phyloP scores from a whole-genome alignment of 2,797 vertebrate species.

The Poecilia gillii region DNA sequence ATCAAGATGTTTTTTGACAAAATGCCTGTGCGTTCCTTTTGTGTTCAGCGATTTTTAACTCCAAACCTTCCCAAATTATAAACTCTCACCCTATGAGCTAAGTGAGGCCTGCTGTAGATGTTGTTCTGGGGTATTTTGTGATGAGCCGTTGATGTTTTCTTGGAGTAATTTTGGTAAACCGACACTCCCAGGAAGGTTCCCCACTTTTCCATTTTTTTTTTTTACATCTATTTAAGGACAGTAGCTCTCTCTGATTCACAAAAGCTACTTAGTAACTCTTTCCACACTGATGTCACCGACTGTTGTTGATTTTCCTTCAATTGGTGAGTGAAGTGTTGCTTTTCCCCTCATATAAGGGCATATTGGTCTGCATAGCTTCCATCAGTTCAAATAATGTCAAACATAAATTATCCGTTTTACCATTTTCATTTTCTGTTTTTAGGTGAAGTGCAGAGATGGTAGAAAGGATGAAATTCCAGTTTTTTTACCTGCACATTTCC shows the following conservation, averaged over 20 bases:
- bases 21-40: not conserved
- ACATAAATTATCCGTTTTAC: not conserved
- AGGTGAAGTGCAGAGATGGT: not conserved
- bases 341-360: not conserved
- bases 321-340: not conserved
- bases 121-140: not conserved
- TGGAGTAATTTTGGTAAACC: not conserved
- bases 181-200: not conserved
- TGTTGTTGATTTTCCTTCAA: not conserved
- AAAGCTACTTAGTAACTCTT: not conserved
- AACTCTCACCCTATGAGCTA: not conserved
- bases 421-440: not conserved
- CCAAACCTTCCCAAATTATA: not conserved
- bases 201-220: not conserved
- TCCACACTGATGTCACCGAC: not conserved
- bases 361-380: too few relatives aligned
- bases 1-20: not conserved
- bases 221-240: not conserved
- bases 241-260: not conserved
- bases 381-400: not conserved
- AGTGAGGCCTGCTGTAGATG: not conserved
- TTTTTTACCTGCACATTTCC: slow-evolving; percentile 83
- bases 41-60: not conserved
- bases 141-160: not conserved
- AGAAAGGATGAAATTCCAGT: not conserved